These are phyloP conservation scores for Macropis europaea DNA, from an alignment of 2,888 invertebrate genomes.

Conservation along the genomic window DNA sequence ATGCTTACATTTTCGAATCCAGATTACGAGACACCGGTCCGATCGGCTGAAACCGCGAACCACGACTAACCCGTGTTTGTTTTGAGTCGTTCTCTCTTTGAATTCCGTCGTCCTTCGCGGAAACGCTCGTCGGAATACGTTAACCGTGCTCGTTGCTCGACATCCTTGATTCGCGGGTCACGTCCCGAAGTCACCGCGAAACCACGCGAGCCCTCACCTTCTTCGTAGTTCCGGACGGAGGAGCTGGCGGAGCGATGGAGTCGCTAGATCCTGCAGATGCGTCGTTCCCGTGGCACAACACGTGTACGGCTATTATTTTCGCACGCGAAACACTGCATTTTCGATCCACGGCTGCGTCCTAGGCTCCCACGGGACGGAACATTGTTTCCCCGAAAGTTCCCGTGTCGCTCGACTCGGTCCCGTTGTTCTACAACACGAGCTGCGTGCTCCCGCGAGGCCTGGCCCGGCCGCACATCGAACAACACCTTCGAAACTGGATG, in stretches of 20 bases:
- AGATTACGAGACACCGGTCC: no score
- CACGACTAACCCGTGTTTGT: no score
- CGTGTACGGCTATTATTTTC: slow-evolving; percentile 42
- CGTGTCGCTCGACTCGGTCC: not conserved
- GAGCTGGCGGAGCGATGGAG: not conserved
- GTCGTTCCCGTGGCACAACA: slow-evolving; percentile 40
- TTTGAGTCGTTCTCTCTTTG: no score
- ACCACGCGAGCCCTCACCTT: slow-evolving; percentile 29
- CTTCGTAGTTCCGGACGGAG: not conserved
- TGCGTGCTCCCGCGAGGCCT: slow-evolving; percentile 26
- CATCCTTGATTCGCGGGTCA: no score
- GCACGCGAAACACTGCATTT: slow-evolving; percentile 42
- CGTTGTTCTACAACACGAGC: slow-evolving; percentile 17
- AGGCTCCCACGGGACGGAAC: slow-evolving; percentile 38
- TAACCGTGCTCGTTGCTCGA: no score
- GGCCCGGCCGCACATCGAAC: not conserved
- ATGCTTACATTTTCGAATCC: no score
- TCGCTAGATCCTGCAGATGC: slow-evolving; percentile 12
- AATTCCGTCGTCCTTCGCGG: no score
- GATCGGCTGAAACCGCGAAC: no score
- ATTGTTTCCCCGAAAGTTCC: slow-evolving; percentile 32
- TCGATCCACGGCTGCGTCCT: slow-evolving; percentile 33
- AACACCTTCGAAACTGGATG: not conserved
- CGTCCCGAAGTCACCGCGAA: no score
- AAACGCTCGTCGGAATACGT: no score